phyloP scores from a whole-genome alignment of 1,140 invertebrate genomes.

The Tetragonula clypearis region DNA sequence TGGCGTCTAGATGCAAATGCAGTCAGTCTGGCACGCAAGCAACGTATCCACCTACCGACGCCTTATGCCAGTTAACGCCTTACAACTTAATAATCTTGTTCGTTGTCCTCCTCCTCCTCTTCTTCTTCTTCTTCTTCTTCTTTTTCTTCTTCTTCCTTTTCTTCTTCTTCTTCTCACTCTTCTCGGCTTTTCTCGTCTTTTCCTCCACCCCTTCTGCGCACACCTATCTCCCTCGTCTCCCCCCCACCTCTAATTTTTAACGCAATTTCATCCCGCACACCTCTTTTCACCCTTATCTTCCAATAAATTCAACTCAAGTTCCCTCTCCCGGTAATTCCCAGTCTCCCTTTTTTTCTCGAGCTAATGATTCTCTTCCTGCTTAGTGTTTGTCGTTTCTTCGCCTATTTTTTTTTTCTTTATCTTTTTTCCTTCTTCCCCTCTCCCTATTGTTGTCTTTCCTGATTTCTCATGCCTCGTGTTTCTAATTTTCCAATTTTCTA shows the following conservation, averaged over 20 bases:
- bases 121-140: background rate
- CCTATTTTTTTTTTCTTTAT: background rate
- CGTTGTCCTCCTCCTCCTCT: slow-evolving; percentile 61
- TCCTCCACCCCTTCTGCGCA: background rate
- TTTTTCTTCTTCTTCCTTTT: background rate
- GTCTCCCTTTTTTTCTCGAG: background rate
- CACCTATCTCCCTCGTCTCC: background rate
- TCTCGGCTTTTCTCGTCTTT: slow-evolving; percentile 47
- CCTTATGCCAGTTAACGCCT: slow-evolving; percentile 83
- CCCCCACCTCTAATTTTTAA: background rate
- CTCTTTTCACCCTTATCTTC: background rate
- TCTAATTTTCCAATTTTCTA: background rate
- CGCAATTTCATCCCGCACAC: background rate
- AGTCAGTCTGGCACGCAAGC: slow-evolving; percentile 80
- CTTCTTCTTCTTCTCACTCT: slow-evolving; percentile 23
- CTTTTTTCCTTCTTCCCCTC: background rate
- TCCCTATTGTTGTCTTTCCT: too few species aligned
- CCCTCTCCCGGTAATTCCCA: background rate
- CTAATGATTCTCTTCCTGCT: background rate
- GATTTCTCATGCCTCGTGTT: background rate
- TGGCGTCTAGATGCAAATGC: slow-evolving; percentile 82
- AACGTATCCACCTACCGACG: slow-evolving; percentile 80
- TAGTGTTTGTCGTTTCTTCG: background rate
- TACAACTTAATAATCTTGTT: slow-evolving; percentile 82
- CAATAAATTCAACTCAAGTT: background rate